Evolutionary conservation across 2,797 vertebrate genomes (phyloP), one percentile per base, ranked within the genome.

Genomic region (Sardinella longiceps): DNA sequence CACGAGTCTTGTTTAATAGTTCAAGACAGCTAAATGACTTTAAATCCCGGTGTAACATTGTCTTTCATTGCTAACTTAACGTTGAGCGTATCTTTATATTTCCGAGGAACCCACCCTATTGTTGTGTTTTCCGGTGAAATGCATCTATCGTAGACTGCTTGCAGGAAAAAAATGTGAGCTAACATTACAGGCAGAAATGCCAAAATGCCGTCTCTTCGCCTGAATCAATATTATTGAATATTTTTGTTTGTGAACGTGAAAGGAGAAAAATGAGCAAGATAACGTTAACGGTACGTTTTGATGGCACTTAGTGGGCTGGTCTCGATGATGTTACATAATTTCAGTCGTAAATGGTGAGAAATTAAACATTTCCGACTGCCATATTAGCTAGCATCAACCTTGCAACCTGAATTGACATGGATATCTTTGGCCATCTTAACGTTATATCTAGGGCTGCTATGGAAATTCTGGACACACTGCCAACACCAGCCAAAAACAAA

Each of bases 341-440:
- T 43, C 43, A 37, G 37, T 77, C 70, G 70, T 39, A 77, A 77
- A 77, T 77, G 37, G 33, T 77, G 37, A 43, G 15, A 43, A 23
- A 77, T 20, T 20, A 43, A 77, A 77, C 33, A 43, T 77, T 43
- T 77, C 70, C 70, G 33, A 77, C 37, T 77, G 37, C 70, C 70
- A 77, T 43, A 77, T 43, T 77, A 77, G 70, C 37, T 39, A 77
- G 15, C 56, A 39, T 77, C 70, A 77, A 23, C 70, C 63, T 70
- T 70, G 63, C 28, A 70, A 70, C 63, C 70, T 77, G 6, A 39
- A 33, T 10, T 60, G 56, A 60, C 56, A 25, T 25, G 23, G 56
- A 60, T 60, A 60, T 60, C 51, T 4, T 53, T 20, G 23, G 51
- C 51, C 46, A 23, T 20, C 3, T 51, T 53, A 48, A n/a, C n/a